Evolutionary conservation across 1,140 invertebrate genomes (phyloP), one percentile per base, ranked within the genome.

Genomic region (Bombus difficillimus): DNA sequence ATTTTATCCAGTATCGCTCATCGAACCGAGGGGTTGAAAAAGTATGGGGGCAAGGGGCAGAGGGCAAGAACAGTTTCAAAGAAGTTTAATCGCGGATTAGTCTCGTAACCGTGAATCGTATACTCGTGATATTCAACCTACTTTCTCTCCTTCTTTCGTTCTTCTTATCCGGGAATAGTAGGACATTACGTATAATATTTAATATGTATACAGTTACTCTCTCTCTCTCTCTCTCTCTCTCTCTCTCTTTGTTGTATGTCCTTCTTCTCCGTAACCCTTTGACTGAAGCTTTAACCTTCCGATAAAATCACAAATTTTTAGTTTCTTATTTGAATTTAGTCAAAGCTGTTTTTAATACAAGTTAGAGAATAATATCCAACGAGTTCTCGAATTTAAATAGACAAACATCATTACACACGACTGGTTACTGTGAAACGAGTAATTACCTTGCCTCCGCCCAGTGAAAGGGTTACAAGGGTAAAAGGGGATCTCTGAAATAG

Each of bases 61-160:
- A 15, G 25, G 66, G n/a, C 62, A n/a, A 78, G 39, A 39, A 83
- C 81, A 66, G 59, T 66, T 83, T 76, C 59, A 66, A 76, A 53
- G 75, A 85, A 73, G 25, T 76, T 62, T 76, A 39, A 74, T 34
- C 66, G 39, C 53, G 32, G 39, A 47, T 43, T 80, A 79, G 28
- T 78, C 34, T 77, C 74, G 74, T 84, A 47, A 80, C 78, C 53
- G 39, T 72, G 62, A 80, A 80, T 85, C 77, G 76, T 85, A 80
- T 80, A 85, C 68, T 53, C 76, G 39, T 72, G 66, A 84, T 79
- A 79, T 72, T 79, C 68, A 53, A 47, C 34, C 53, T 66, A 25
- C 15, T 47, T 47, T 73, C 34, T 47, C 3, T 57, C 28, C 32
- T 43, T 71, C n/a, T 28, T 15, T 47, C 22, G 37, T n/a, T n/a